Base-by-base conservation (phyloP, 1,140 invertebrate genomes). In the Teleopsis dalmanni region DNA sequence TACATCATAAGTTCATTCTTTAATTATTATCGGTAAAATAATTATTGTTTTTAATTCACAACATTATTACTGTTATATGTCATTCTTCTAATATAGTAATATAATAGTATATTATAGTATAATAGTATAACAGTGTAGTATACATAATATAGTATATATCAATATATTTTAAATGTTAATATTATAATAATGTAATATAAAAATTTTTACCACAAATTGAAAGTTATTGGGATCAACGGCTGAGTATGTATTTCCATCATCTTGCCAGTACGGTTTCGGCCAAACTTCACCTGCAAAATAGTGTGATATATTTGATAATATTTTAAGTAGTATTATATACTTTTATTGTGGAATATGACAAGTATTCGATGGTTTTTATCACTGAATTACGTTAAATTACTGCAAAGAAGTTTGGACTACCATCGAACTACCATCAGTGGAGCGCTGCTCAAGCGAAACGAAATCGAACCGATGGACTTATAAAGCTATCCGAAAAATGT, bases 211-310 rank as follows among this genome's bases (percentile, higher is more conserved):
- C 29, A 45, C 27, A 49, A 54, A 42, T 52, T 50, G 10, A 43
- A 57, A 49, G 29, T 43, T 40, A 4, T 48, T 49, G 19, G 49
- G 35, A 41, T 52, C 21, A 13, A 57, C 10, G 3, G 31, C 42
- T 26, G 19, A 51, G 40, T 44, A 57, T 14, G 14, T 33, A 5
- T 14, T 29, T 11, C 33, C 42, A 25, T 46, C 21, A 18, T 21
- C 34, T 37, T 53, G 47, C 19, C 16, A 19, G 11, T 44, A 47
- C 7, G 56, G 56, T 23, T 53, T 51, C 18, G 56, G 56, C 53
- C 53, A 57, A 22, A 55, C 31, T 37, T 49, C 46, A 38, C 53
- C 56, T 51, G 23, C 4, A 40, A n/a, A n/a, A n/a, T n/a, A n/a
- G n/a, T n/a, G n/a, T n/a, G n/a, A n/a, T n/a, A n/a, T n/a, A n/a